Evolutionary conservation across 1,140 invertebrate species (phyloP).

Genomic region (Aradophagus sp.): DNA sequence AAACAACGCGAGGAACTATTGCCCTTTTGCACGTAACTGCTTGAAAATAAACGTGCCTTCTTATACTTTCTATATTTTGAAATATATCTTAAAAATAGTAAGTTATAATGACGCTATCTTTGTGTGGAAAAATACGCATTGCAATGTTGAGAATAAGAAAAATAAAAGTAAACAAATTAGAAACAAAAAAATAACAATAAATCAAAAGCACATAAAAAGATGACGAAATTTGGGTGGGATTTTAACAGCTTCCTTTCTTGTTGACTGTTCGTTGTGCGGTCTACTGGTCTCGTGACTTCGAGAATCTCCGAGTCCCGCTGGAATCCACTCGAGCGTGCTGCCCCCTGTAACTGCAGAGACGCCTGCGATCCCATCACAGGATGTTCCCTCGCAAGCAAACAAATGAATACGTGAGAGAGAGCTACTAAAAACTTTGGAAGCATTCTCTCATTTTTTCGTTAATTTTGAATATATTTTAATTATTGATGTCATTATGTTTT

Average conservation of each 20-base stretch:
- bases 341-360: conserved; percentile 2
- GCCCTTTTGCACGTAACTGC: too few species aligned
- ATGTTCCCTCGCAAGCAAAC: conserved; percentile 1
- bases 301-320: conserved; percentile 9
- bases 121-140: neutral
- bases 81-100: too few species aligned
- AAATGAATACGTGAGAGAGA: neutral
- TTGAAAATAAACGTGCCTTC: too few species aligned
- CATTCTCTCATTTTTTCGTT: too few species aligned
- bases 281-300: conserved; percentile 2
- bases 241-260: conserved; percentile 4
- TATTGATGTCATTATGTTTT: too few species aligned
- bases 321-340: conserved; percentile 11
- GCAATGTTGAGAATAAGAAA: neutral
- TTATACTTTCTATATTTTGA: too few species aligned
- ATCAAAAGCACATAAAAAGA: too few species aligned
- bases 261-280: neutral
- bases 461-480: too few species aligned
- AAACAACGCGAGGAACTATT: too few species aligned
- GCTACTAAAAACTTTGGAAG: too few species aligned
- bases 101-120: too few species aligned
- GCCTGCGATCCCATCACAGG: conserved; percentile 7
- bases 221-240: neutral
- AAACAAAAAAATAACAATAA: too few species aligned
- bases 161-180: neutral